These are phyloP conservation scores for Cisticola juncidis DNA, from an alignment of 2,113 vertebrate genomes.

Conservation along the genomic window DNA sequence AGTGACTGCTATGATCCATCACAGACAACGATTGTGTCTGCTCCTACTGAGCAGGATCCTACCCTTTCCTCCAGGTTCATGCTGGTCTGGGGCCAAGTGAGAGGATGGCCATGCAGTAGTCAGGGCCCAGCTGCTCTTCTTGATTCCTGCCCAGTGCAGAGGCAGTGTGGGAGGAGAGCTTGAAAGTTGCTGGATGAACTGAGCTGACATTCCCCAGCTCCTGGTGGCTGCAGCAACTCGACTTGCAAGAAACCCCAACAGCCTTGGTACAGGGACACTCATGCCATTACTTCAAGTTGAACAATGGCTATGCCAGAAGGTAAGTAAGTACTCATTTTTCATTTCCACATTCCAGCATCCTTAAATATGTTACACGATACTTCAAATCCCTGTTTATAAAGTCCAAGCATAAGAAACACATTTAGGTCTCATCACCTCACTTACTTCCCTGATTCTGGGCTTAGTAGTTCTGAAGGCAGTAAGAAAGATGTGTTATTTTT, in stretches of 20 bases:
- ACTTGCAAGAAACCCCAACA: rapidly evolving
- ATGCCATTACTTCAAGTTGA: not conserved
- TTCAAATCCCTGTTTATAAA: not conserved
- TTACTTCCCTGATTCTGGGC: not conserved
- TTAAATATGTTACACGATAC: rapidly evolving
- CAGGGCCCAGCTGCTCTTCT: too few species aligned
- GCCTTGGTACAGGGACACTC: too few species aligned
- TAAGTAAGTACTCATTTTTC: not conserved
- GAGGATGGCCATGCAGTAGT: not conserved
- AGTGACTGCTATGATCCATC: not conserved
- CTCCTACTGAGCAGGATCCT: not conserved
- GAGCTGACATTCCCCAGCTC: too few species aligned
- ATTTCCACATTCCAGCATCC: not conserved
- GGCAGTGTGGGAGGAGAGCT: rapidly evolving
- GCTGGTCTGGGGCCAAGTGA: rapidly evolving
- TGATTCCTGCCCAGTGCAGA: not conserved
- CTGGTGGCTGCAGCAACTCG: not conserved
- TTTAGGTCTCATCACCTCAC: not conserved
- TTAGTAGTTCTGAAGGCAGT: not conserved
- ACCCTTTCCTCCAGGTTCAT: rapidly evolving
- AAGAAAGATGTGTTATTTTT: not conserved
- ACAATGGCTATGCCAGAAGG: not conserved
- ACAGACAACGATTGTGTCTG: not conserved
- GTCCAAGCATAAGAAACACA: not conserved
- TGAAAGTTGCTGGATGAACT: not conserved